Base-by-base conservation (phyloP, 35 echinoderm and acorn worm genomes). In the Lytechinus variegatus region DNA sequence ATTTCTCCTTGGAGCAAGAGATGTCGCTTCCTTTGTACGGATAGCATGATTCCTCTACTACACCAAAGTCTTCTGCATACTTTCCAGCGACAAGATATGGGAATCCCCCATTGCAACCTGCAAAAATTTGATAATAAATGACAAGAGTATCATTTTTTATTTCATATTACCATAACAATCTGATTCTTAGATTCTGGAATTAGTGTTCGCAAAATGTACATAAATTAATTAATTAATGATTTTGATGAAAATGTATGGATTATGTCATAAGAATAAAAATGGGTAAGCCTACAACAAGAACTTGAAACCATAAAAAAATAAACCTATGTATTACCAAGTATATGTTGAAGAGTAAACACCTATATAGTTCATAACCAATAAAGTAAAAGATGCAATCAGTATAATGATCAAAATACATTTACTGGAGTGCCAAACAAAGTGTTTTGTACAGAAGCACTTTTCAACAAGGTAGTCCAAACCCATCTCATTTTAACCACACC, bases 1-100 rank as follows among this genome's bases (percentile, higher is more conserved):
- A 95, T 29, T 90, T 90, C 88, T 90, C 88, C 52, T 97, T 97
- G 94, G 95, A 94, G 94, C 98, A 99, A 14, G 95, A n/a, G 5
- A 52, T 54, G 87, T 99, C 98, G 51, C 87, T 52, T 14, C 98
- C 98, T 33, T 86, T n/a, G 89, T 99, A 99, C 14, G 95, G 95
- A 51, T 94, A 94, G 95, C 98, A 99, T 6, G 96, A 97, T 54
- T 99, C 98, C 87, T 99, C 98, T 16, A 97, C 96, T 33, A 99
- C 61, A 51, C 98, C 98, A 92, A 99, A 99, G 52, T 99, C 98
- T 52, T 99, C 97, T 16, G 98, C 97, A 88, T 99, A 99, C 51
- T 99, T 99, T 11, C 98, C 98, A 54, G 97, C 98, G 28, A 99
- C 95, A 61, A 99, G 95, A 61, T 99, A 99, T 4, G 98, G 98